A percentile compares a stretch with the other conserved stretches of the same genome.
phyloP scores from a whole-genome alignment of 2,113 vertebrate genomes.

The Brachyistius frenatus region DNA sequence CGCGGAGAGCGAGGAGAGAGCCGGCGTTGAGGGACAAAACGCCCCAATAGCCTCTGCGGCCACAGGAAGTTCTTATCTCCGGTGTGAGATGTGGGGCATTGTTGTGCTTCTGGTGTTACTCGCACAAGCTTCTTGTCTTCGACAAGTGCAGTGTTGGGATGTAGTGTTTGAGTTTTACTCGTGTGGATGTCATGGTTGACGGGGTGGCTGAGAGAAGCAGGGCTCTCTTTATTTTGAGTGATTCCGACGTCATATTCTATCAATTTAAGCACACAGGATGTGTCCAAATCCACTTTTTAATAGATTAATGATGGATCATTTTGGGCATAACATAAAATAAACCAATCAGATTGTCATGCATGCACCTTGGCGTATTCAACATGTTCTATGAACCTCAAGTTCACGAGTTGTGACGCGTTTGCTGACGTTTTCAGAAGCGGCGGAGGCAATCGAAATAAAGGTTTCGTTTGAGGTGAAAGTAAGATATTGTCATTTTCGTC shows the following conservation, averaged over 20 bases:
- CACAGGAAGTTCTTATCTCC: constrained; percentile 14
- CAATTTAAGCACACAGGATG: too few species aligned
- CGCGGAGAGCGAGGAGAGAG: background rate
- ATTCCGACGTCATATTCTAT: background rate
- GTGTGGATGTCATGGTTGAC: constrained; percentile 15
- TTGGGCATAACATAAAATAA: too few species aligned
- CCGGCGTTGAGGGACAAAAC: constrained; percentile 16
- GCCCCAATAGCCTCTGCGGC: constrained; percentile 28
- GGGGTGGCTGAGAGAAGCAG: background rate
- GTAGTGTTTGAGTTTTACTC: background rate
- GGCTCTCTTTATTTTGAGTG: background rate
- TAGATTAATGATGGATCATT: too few species aligned
- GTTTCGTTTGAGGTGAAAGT: too few species aligned
- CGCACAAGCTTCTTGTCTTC: background rate
- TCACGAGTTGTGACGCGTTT: too few species aligned
- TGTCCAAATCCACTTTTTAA: too few species aligned
- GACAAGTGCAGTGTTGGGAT: background rate
- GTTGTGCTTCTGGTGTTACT: background rate
- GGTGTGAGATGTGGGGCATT: background rate
- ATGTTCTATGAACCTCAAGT: too few species aligned
- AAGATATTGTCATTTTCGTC: too few species aligned
- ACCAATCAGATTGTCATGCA: too few species aligned
- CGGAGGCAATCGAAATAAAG: too few species aligned
- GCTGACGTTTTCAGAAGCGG: too few species aligned
- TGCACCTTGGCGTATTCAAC: too few species aligned